Percentiles rank a stretch among this genome's conserved stretches.
These are phyloP conservation scores for Drosophila grimshawi DNA, from an alignment of 1,140 invertebrate genomes.

Conservation along the genomic window DNA sequence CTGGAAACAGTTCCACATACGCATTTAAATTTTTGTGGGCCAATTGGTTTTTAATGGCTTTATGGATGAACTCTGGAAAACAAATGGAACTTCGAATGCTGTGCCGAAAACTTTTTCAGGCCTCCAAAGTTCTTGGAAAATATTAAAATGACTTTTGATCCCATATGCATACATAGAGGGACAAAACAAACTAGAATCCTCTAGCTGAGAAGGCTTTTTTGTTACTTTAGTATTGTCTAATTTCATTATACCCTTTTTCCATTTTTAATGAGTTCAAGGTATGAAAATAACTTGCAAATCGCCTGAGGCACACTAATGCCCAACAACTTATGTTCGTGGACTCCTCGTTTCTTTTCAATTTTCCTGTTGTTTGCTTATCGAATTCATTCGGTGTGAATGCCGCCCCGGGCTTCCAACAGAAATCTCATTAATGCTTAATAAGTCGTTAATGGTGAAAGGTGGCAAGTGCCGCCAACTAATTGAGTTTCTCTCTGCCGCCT, in stretches of 20 bases:
- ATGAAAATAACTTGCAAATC: conserved; percentile 14
- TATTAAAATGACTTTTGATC: conserved; percentile 58
- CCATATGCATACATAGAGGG: conserved; percentile 6
- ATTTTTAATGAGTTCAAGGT: no score
- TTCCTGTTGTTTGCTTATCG: conserved; percentile 2
- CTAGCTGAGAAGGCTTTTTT: no score
- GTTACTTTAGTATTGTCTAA: no score
- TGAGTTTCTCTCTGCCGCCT: conserved; percentile 36
- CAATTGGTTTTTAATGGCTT: conserved; percentile 78
- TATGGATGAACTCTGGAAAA: conserved; percentile 50
- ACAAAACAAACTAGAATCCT: no score
- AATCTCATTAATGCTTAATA: conserved; percentile 61
- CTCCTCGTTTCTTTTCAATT: conserved; percentile 28
- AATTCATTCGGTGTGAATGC: conserved; percentile 5
- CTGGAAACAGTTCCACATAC: conserved; percentile 17
- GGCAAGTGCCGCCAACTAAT: conserved; percentile 51
- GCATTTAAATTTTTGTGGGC: conserved; percentile 54
- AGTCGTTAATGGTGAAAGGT: conserved; percentile 15
- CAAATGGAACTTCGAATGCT: conserved; percentile 45
- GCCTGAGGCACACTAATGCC: not conserved
- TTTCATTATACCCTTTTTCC: no score
- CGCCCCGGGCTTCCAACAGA: conserved; percentile 12
- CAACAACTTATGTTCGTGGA: not conserved
- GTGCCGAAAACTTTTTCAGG: conserved; percentile 18
- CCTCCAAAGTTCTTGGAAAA: conserved; percentile 38